Conservation (phyloP, 2,888 invertebrate species). For the Drosophila nr. perissopoda region DNA sequence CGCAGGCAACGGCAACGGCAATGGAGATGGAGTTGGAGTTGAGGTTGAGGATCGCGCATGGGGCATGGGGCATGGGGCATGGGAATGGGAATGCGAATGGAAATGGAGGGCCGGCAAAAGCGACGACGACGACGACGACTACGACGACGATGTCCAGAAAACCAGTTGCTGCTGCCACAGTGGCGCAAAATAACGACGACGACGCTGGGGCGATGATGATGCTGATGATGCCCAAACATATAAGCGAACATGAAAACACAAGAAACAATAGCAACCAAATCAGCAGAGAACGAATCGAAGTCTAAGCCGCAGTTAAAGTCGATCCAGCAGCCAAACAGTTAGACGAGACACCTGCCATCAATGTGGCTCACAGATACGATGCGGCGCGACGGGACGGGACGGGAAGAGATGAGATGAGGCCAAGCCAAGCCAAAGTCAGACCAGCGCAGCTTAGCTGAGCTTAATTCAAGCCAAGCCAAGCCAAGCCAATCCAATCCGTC, state of each 20-base stretch:
- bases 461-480: conserved; percentile 41
- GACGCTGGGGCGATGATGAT: conserved; percentile 25
- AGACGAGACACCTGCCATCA: conserved; percentile 65
- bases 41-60: neutral
- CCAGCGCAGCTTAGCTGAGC: neutral
- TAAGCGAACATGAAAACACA: conserved; percentile 31
- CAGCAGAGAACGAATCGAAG: conserved; percentile 40
- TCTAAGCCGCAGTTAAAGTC: conserved; percentile 25
- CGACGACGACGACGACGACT: conserved; percentile 4
- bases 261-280: conserved; percentile 65
- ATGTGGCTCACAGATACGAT: conserved; percentile 9
- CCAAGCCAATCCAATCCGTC: conserved; percentile 75
- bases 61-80: conserved; percentile 9
- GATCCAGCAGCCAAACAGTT: conserved; percentile 46
- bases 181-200: conserved; percentile 48
- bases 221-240: conserved; percentile 30
- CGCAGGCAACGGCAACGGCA: conserved; percentile 42
- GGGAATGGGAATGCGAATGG: conserved; percentile 5
- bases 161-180: conserved; percentile 64
- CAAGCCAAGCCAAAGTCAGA: neutral
- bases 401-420: neutral
- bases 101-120: conserved; percentile 9
- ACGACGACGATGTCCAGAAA: conserved; percentile 52
- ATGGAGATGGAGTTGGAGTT: conserved; percentile 11
- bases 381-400: neutral